Base-by-base conservation (phyloP, 2,113 vertebrate genomes). In the Melanostigma gelatinosum region DNA sequence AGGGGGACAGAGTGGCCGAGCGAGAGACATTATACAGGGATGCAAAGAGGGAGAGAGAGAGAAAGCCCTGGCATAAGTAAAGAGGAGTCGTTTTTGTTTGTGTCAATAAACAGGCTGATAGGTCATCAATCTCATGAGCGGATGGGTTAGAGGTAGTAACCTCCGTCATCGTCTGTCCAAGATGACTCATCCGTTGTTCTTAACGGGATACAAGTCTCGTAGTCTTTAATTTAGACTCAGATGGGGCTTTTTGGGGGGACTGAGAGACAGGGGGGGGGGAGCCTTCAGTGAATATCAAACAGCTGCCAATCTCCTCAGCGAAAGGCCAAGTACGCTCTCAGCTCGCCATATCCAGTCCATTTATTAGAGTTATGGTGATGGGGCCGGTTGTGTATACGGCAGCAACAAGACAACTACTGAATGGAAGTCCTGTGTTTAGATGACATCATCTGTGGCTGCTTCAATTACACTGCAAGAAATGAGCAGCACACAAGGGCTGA, bases 61-160 rank as follows among this genome's bases (percentile, higher is more conserved):
- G 74, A 77, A 69, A 87, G 46, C 77, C 66, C 71, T 86, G 74
- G 77, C 55, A 71, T 75, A 75, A 86, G 79, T 65, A 61, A 84
- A 84, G 82, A 86, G 73, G 67, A 91, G 82, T 91, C 74, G 84
- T 92, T 94, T 94, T 94, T 90, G 86, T 93, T 93, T 92, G 88
- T 92, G 89, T 91, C 87, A 91, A 92, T 92, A 92, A 93, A 94
- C 87, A 92, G 88, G 79, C 84, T 81, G 86, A 93, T 93, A 87
- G 91, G 89, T 94, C 88, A 93, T 93, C 90, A 87, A 93, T 93
- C 91, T 92, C 83, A 64, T 80, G 83, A 87, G 74, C 48, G 55
- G 66, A 87, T 70, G 69, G 85, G 87, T 88, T 82, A 85, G 80
- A 87, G 80, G 89, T 89, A 78, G 82, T 86, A 81, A 91, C 83